Evolutionary conservation across 1,140 invertebrate species (phyloP).

Genomic region (Apolygus lucorum): DNA sequence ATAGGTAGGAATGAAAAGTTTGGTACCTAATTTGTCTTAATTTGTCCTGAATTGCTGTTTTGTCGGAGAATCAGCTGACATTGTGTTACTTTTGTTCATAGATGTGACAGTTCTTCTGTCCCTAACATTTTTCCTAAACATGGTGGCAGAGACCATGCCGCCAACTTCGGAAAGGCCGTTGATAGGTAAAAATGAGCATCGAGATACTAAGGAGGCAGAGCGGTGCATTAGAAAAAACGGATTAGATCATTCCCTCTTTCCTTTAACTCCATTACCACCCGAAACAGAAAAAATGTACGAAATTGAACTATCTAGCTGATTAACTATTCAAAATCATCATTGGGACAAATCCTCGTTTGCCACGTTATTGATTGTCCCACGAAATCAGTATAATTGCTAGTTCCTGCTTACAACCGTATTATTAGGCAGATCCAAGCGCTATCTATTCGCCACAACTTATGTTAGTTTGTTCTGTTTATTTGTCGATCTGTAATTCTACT

Average conservation of each 20-base stretch:
- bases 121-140: constrained; percentile 62
- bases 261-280: neutral
- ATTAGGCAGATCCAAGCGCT: neutral
- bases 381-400: no score
- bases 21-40: no score
- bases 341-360: no score
- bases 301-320: no score
- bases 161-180: constrained; percentile 57
- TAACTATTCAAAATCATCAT: no score
- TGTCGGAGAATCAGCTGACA: neutral
- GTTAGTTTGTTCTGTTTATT: neutral
- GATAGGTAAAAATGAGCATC: constrained; percentile 46
- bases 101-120: constrained; percentile 64
- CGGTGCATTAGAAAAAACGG: constrained; percentile 24
- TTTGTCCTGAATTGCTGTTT: neutral
- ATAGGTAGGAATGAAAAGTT: no score
- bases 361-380: no score
- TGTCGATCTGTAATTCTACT: neutral
- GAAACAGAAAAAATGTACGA: neutral
- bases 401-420: neutral
- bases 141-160: constrained; percentile 54
- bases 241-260: constrained; percentile 4
- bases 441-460: neutral
- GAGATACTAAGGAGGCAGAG: constrained; percentile 29
- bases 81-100: constrained; percentile 38